Base-by-base conservation (phyloP, 1,140 invertebrate genomes). In the Metopolophium dirhodum region DNA sequence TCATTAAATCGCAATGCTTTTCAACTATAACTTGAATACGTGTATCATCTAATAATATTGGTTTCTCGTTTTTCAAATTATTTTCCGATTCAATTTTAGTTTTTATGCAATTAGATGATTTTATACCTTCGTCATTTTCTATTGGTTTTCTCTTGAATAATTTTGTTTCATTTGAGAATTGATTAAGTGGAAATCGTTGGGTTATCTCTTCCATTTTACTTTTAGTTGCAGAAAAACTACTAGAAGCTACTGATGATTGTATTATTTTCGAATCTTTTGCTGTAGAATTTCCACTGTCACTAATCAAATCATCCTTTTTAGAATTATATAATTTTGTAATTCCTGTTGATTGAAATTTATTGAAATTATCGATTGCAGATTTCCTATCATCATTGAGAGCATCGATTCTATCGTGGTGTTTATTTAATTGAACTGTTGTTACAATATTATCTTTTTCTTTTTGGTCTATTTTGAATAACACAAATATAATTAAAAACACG, bases 181-280 rank as follows among this genome's bases (percentile, higher is more conserved):
- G 35, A 35, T 68, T 90, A 22, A 90, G 20, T 9, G 89, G 41
- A 90, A 90, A 90, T 68, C 45, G 37, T 61, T 90, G 54, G 0
- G 37, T 45, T 61, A 90, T 90, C 7, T 90, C 89, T n/a, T 37
- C 37, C 89, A 90, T 68, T 90, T 90, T 90, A 90, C 14, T 90
- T 68, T 90, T 90, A 45, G 57, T 68, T 20, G 37, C 54, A 45
- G 89, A 90, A n/a, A 68, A 45, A 68, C 89, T 90, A 20, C 30
- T 68, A 26, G 89, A 45, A n/a, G 54, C 23, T 26, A 61, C 45
- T 90, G 89, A 61, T 7, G 89, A 68, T 35, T 90, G 89, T n/a
- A 90, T 68, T 30, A 68, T 90, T 90, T 90, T 90, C 20, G 57
- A 90, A 90, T 90, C 89, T 90, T 68, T 90, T 90, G 54, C 89